These are phyloP conservation scores for Ictalurus punctatus DNA, from an alignment of 2,113 vertebrate genomes.

Conservation along the genomic window DNA sequence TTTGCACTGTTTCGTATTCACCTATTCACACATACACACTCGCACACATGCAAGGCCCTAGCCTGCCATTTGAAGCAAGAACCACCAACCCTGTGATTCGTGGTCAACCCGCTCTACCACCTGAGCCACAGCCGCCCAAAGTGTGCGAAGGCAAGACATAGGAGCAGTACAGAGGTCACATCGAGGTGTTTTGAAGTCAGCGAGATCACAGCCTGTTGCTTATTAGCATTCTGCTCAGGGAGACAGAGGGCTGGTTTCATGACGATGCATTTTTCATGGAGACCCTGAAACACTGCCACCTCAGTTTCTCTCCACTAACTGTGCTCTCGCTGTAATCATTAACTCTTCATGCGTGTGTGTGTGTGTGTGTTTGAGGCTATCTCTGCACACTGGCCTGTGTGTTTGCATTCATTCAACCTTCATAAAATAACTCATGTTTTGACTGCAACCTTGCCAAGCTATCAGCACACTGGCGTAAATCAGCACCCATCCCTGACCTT, in stretches of 20 bases:
- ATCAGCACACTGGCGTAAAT: slow-evolving; percentile 1
- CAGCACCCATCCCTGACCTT: slow-evolving; percentile 13
- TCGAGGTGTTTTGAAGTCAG: slow-evolving; percentile 12
- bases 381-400: slow-evolving; percentile 1
- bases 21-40: too few relatives aligned
- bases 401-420: slow-evolving; percentile 23
- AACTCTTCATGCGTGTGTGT: slow-evolving; percentile 21
- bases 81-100: too few relatives aligned
- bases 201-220: slow-evolving; percentile 14
- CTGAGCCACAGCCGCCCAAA: too few relatives aligned
- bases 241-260: slow-evolving; percentile 16
- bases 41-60: too few relatives aligned
- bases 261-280: slow-evolving; percentile 41
- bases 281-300: slow-evolving; percentile 14
- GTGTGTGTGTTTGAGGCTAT: not conserved
- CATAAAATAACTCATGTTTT: slow-evolving; percentile 19
- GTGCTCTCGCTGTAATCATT: slow-evolving; percentile 39
- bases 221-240: slow-evolving; percentile 47
- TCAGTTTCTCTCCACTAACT: slow-evolving; percentile 9
- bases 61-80: too few relatives aligned
- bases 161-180: slow-evolving; percentile 37
- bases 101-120: too few relatives aligned
- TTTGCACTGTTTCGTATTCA: too few relatives aligned
- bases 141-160: not conserved
- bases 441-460: slow-evolving; percentile 25